phyloP scores from a whole-genome alignment of 2,888 invertebrate genomes.

The Corbicula japonica region DNA sequence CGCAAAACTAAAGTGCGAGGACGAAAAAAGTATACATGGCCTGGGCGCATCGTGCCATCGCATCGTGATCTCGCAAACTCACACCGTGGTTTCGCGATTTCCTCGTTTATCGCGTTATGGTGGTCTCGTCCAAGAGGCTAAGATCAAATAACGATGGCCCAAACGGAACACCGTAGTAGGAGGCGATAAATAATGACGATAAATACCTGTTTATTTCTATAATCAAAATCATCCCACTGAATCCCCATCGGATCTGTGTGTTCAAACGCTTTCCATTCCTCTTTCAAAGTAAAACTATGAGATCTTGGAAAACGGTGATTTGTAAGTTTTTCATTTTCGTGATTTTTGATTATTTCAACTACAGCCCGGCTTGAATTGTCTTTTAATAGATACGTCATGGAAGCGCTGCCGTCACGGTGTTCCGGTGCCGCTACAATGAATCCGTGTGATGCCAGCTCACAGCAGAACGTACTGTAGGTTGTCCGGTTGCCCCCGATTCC shows the following conservation, averaged over 20 bases:
- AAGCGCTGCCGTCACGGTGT: slow-evolving; percentile 88
- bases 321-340: slow-evolving; percentile 47
- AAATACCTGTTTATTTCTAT: slow-evolving; percentile 86
- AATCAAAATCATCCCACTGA: slow-evolving; percentile 85
- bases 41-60: too few species aligned
- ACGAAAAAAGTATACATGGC: too few species aligned
- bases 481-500: slow-evolving; percentile 90
- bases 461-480: slow-evolving; percentile 89
- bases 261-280: slow-evolving; percentile 83
- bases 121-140: too few species aligned
- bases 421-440: slow-evolving; percentile 90
- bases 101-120: too few species aligned
- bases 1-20: too few species aligned
- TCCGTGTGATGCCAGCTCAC: slow-evolving; percentile 90
- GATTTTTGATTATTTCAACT: slow-evolving; percentile 51
- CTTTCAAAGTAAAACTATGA: slow-evolving; percentile 70
- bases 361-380: slow-evolving; percentile 49
- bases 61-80: too few species aligned
- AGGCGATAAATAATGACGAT: too few species aligned
- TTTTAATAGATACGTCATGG: slow-evolving; percentile 82
- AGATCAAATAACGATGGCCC: too few species aligned
- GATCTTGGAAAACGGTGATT: slow-evolving; percentile 64
- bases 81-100: too few species aligned
- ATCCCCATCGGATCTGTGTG: slow-evolving; percentile 71
- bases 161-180: too few species aligned